A percentile compares a stretch with the other conserved stretches of the same genome.
Conservation (phyloP, 2,888 invertebrate genomes). For the Leptinotarsa haldemani region DNA sequence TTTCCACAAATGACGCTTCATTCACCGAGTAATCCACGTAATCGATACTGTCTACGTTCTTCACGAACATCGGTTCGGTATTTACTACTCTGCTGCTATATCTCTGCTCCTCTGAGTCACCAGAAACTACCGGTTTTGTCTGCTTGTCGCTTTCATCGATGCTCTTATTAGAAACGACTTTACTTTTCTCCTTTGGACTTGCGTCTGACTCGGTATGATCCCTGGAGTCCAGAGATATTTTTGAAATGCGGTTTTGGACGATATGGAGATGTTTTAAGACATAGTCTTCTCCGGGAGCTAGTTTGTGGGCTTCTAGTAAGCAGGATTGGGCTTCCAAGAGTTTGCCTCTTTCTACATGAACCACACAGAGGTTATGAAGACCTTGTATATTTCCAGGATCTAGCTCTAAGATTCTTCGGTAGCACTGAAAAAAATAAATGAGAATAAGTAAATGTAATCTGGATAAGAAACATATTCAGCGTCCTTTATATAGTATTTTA, state of each 20-base stretch:
- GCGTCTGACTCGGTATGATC: constrained; percentile 57
- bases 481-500: too few species aligned
- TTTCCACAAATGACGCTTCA: constrained; percentile 42
- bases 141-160: constrained; percentile 62
- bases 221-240: constrained; percentile 59
- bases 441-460: too few species aligned
- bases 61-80: constrained; percentile 65
- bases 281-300: constrained; percentile 93
- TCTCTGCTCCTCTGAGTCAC: constrained; percentile 63
- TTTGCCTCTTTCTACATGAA: constrained; percentile 91
- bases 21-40: constrained; percentile 47
- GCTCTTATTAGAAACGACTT: constrained; percentile 63
- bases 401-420: constrained; percentile 85
- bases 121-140: constrained; percentile 63
- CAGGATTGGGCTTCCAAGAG: constrained; percentile 88
- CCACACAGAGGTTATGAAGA: constrained; percentile 95
- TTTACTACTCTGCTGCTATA: constrained; percentile 65
- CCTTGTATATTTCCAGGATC: constrained; percentile 95
- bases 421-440: constrained; percentile 75
- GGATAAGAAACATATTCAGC: too few species aligned
- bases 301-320: constrained; percentile 79
- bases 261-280: constrained; percentile 90
- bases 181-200: constrained; percentile 58
- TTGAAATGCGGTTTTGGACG: constrained; percentile 77
- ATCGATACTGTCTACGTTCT: constrained; percentile 59